Percentiles rank a stretch among this genome's conserved stretches.
phyloP scores from a whole-genome alignment of 2,113 vertebrate species.

The Beaufortia kweichowensis region DNA sequence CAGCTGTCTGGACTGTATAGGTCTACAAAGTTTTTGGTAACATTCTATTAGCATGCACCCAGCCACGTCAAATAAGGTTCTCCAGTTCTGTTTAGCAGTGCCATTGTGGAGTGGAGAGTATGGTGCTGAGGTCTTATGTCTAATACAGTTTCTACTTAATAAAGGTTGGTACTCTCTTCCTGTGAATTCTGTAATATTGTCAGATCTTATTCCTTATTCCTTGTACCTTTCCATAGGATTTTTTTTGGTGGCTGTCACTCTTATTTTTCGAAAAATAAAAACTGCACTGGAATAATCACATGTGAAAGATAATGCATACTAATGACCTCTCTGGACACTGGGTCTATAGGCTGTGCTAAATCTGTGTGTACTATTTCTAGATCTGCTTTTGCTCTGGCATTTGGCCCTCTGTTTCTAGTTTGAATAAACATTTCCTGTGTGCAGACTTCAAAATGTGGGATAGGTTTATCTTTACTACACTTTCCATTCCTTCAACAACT shows the following conservation, averaged over 20 bases:
- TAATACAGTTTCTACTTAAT: constrained; percentile 13
- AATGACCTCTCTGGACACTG: not conserved
- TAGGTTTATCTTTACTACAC: no score
- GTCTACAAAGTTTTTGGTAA: not conserved
- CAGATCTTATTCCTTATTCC: not conserved
- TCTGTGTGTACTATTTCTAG: constrained; percentile 1
- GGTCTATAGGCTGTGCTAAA: constrained; percentile 3
- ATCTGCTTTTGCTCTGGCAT: not conserved
- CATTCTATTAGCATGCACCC: constrained; percentile 28
- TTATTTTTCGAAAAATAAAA: constrained; percentile 20
- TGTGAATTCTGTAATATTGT: constrained; percentile 42
- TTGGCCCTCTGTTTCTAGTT: not conserved
- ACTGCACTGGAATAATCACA: constrained; percentile 12
- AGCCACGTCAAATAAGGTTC: constrained; percentile 51
- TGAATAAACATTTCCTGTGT: not conserved
- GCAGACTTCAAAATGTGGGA: no score
- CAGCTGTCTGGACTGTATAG: not conserved
- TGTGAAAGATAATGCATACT: constrained; percentile 1
- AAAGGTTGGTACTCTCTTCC: constrained; percentile 29
- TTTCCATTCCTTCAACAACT: no score
- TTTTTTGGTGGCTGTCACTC: not conserved
- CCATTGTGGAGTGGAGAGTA: constrained; percentile 53
- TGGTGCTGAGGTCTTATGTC: constrained; percentile 40
- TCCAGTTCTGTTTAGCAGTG: constrained; percentile 43
- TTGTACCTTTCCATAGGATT: constrained; percentile 20